These are phyloP conservation scores for Telmatochromis brachygnathus DNA, from an alignment of 2,113 vertebrate genomes.

Conservation along the genomic window DNA sequence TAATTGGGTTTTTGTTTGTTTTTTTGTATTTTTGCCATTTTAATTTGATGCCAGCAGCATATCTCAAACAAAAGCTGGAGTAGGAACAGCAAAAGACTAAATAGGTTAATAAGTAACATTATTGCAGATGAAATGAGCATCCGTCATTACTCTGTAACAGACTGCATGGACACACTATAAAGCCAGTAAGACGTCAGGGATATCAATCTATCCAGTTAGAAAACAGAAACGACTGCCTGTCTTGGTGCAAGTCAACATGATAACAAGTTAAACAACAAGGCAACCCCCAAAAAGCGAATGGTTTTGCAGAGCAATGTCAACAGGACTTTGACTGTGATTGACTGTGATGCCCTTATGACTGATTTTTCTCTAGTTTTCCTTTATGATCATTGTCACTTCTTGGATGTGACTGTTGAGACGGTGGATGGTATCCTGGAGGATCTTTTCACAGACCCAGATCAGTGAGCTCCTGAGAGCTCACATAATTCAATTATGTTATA, in stretches of 20 bases:
- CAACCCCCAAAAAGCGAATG: background rate
- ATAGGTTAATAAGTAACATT: background rate
- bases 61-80: background rate
- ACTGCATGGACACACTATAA: background rate
- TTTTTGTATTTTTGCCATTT: background rate
- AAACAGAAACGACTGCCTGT: background rate
- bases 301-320: background rate
- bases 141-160: background rate
- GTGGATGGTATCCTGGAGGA: background rate
- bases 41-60: background rate
- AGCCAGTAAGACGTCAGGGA: background rate
- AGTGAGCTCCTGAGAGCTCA: background rate
- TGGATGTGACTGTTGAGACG: background rate
- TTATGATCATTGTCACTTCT: background rate
- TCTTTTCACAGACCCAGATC: background rate
- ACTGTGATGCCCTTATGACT: background rate
- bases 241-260: background rate
- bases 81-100: background rate
- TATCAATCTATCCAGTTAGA: background rate
- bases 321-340: background rate
- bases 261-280: background rate
- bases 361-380: background rate
- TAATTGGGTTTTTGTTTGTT: fast-evolving
- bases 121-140: background rate
- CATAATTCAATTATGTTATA: background rate